Conservation (phyloP, 2,113 vertebrate genomes). For the Coreoperca whiteheadi region DNA sequence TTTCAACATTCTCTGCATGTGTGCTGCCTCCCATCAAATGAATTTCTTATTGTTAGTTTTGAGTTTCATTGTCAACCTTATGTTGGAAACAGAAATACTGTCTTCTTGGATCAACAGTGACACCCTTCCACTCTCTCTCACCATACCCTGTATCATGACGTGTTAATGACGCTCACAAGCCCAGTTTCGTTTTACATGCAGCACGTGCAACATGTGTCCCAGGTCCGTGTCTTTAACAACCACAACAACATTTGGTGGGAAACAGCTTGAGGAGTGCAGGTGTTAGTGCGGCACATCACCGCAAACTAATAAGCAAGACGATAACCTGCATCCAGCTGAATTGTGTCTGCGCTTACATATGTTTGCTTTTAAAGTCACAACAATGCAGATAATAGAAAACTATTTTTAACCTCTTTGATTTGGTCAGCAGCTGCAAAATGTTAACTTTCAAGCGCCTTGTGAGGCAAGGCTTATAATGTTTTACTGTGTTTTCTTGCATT, state of each 20-base stretch:
- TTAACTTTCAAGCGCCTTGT: background rate
- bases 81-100: background rate
- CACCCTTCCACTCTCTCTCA: background rate
- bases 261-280: conserved; percentile 33
- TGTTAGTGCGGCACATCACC: background rate
- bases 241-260: background rate
- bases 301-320: background rate
- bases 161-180: background rate
- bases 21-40: background rate
- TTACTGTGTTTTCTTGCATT: background rate
- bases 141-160: background rate
- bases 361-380: background rate
- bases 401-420: background rate
- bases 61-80: background rate
- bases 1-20: conserved; percentile 18
- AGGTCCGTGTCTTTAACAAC: conserved; percentile 1
- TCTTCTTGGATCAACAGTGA: background rate
- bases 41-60: background rate
- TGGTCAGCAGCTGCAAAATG: background rate
- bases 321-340: background rate
- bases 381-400: background rate
- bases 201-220: conserved; percentile 27
- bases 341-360: background rate
- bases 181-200: conserved; percentile 21
- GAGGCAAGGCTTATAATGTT: background rate